Evolutionary conservation across 2,113 vertebrate genomes (phyloP).

Genomic region (Dascyllus trimaculatus): DNA sequence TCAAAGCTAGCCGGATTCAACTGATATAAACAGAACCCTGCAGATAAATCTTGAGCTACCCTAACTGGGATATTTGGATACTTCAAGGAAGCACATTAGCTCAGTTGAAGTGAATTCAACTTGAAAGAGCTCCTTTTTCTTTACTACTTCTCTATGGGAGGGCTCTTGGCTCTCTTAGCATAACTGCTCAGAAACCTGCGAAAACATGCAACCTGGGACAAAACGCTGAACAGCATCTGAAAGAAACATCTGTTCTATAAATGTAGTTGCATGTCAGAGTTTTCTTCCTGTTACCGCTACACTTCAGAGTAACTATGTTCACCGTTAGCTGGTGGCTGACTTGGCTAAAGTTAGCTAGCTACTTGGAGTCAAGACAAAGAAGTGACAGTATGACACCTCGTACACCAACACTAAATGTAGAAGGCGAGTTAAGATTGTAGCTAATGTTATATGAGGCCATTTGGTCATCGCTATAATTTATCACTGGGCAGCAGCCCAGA

Average conservation of each 20-base stretch:
- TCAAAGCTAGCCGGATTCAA: background rate
- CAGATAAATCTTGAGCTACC: background rate
- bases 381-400: slow-evolving; percentile 38
- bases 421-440: background rate
- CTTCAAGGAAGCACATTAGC: background rate
- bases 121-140: background rate
- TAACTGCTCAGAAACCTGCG: background rate
- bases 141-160: too few species aligned
- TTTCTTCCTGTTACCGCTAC: background rate
- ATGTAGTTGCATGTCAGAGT: background rate
- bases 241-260: background rate
- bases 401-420: background rate
- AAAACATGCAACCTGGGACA: background rate
- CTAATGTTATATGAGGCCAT: background rate
- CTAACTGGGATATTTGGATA: background rate
- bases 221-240: background rate
- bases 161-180: background rate
- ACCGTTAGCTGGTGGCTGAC: slow-evolving; percentile 55
- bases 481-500: slow-evolving; percentile 39
- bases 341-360: slow-evolving; percentile 66
- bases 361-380: background rate
- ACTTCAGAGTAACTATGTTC: slow-evolving; percentile 41
- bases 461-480: slow-evolving; percentile 4
- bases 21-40: background rate
- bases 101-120: background rate